Conservation (phyloP, 2,797 vertebrate genomes). For the Enteromius trimaculatus region DNA sequence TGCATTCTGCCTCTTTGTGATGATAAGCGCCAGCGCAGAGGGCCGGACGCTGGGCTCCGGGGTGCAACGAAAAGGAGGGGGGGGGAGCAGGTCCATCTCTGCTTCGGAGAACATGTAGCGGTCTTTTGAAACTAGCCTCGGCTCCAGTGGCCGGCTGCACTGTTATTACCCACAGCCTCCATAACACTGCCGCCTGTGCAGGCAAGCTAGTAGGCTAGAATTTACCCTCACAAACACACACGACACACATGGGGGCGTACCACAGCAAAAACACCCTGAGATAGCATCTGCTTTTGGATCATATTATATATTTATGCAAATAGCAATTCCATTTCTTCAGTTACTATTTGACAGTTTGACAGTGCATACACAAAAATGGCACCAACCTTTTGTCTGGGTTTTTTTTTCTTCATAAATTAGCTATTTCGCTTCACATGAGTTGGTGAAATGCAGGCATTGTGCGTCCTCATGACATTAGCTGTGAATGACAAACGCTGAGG, state of each 20-base stretch:
- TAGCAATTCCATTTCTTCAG: background rate
- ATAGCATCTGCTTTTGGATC: constrained; percentile 24
- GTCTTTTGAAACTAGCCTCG: constrained; percentile 13
- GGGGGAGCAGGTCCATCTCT: constrained; percentile 3
- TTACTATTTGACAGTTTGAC: background rate
- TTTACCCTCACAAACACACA: constrained; percentile 42
- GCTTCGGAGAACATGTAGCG: background rate
- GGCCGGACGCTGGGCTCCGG: constrained; percentile 79
- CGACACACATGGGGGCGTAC: background rate
- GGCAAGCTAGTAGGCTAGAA: constrained; percentile 46
- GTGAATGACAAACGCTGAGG: constrained; percentile 41
- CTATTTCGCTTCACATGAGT: constrained; percentile 20
- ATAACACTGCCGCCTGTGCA: constrained; percentile 4
- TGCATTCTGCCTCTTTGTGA: constrained; percentile 85
- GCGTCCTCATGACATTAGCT: constrained; percentile 38
- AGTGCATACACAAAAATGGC: background rate
- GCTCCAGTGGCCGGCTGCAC: background rate
- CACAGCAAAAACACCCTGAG: background rate
- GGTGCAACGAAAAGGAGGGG: constrained; percentile 71
- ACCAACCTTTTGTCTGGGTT: background rate
- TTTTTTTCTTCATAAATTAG: constrained; percentile 21
- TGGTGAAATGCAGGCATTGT: constrained; percentile 25
- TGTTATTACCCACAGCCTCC: constrained; percentile 8
- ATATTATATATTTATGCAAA: constrained; percentile 18
- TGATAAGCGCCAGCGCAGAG: constrained; percentile 79